Base-by-base conservation (phyloP, 1,140 invertebrate genomes). In the Bombus difficillimus region DNA sequence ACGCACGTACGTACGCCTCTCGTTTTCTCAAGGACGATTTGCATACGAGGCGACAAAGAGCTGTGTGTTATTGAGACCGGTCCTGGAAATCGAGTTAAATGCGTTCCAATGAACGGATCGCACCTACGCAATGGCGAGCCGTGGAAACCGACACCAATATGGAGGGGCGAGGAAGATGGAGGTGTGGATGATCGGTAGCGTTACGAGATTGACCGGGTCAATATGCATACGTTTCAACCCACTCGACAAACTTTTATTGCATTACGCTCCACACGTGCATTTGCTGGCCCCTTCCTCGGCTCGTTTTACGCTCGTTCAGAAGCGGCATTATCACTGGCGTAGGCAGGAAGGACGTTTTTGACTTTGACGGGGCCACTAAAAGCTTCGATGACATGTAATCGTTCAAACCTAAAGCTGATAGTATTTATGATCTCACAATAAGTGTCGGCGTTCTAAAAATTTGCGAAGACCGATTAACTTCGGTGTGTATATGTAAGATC, bases 231-330 rank as follows among this genome's bases (percentile, higher is more conserved):
- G 91, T 93, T 92, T 92, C 92, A 88, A 92, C 90, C 93, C 92
- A 93, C 93, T 93, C 92, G 93, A 91, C 88, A 83, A 91, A 89
- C 92, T 91, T 93, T 94, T 93, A 94, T 94, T 93, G 90, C 92
- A 91, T 94, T 93, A 93, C 86, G 89, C 88, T 89, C 69, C 71
- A 87, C 90, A 83, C 91, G 87, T 88, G 90, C 91, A 90, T 91
- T 85, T 69, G 81, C 66, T 79, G 81, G 6, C 59, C 68, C 80
- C 72, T 91, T 85, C 89, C 83, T 83, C 86, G 85, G 83, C 57
- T 90, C 85, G 87, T 78, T 90, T 89, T 88, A 85, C 79, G 76
- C 81, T 89, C 75, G 84, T 89, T 88, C 75, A 84, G 62, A 66
- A 76, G 41, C 37, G 72, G 62, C 66, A 82, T 85, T 86, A 59